A percentile compares a stretch with the other conserved stretches of the same genome.
phyloP scores from a whole-genome alignment of 2,888 invertebrate genomes.

The Lochmaea crataegi region DNA sequence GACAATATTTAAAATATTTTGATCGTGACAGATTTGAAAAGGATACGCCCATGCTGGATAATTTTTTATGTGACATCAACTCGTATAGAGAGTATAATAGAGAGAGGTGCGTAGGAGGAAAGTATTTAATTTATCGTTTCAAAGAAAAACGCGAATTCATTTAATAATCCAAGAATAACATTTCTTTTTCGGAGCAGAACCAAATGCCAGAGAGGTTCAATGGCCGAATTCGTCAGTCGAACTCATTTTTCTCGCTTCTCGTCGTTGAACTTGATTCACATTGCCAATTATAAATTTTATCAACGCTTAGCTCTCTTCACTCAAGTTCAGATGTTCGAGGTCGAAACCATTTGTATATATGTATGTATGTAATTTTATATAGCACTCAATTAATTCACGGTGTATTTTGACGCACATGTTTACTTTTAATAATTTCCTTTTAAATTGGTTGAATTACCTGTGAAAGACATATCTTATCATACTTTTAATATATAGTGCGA shows the following conservation, averaged over 20 bases:
- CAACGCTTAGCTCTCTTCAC: constrained; percentile 25
- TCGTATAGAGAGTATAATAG: constrained; percentile 14
- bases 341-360: constrained; percentile 26
- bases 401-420: not conserved
- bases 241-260: constrained; percentile 35
- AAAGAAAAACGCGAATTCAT: constrained; percentile 36
- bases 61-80: constrained; percentile 15
- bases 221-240: constrained; percentile 43
- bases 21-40: not conserved
- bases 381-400: not conserved
- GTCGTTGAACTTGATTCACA: constrained; percentile 48
- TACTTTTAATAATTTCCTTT: no score
- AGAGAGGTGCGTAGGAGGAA: constrained; percentile 39
- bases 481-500: no score
- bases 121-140: constrained; percentile 42
- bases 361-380: constrained; percentile 10
- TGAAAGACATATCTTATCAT: no score
- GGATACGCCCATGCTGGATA: not conserved
- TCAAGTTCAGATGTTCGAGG: constrained; percentile 42
- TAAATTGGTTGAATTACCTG: no score
- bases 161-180: constrained; percentile 44
- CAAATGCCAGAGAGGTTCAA: constrained; percentile 37
- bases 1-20: no score
- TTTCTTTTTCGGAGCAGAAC: constrained; percentile 40
- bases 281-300: constrained; percentile 39